Evolutionary conservation across 1,140 invertebrate species (phyloP).

Genomic region (Euura lappo): DNA sequence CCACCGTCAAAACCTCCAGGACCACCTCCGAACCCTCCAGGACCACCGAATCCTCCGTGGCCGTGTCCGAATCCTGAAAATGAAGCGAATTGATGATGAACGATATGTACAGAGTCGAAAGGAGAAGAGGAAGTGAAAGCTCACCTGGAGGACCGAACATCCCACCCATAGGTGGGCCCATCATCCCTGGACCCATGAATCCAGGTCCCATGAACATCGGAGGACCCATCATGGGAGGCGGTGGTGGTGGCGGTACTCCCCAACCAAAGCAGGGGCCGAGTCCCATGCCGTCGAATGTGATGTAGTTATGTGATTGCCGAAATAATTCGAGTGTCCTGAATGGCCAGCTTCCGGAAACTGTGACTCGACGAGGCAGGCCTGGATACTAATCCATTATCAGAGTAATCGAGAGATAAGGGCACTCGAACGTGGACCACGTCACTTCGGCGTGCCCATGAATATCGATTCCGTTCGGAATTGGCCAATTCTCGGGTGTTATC

Average conservation of each 20-base stretch:
- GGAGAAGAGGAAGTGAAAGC: no score
- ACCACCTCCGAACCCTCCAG: conserved; percentile 7
- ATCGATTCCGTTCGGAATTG: not conserved
- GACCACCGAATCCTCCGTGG: conserved; percentile 8
- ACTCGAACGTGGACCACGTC: not conserved
- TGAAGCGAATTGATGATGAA: not conserved
- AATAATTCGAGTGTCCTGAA: not conserved
- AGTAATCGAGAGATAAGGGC: not conserved
- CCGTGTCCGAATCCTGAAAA: no score
- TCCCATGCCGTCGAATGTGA: not conserved
- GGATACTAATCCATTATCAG: not conserved
- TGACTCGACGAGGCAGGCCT: not conserved
- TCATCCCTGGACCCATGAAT: not conserved
- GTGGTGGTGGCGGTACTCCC: not conserved
- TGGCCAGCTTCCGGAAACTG: not conserved
- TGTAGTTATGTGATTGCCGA: not conserved
- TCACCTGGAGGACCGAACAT: not conserved
- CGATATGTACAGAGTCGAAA: no score
- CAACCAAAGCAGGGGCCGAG: not conserved
- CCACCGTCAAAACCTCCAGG: not conserved
- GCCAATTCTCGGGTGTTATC: not conserved
- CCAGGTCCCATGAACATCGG: not conserved
- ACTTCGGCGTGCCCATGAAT: not conserved
- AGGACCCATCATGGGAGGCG: not conserved
- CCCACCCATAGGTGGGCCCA: not conserved